Base-by-base conservation (phyloP, 1,140 invertebrate genomes). In the Drosophila nasuta region DNA sequence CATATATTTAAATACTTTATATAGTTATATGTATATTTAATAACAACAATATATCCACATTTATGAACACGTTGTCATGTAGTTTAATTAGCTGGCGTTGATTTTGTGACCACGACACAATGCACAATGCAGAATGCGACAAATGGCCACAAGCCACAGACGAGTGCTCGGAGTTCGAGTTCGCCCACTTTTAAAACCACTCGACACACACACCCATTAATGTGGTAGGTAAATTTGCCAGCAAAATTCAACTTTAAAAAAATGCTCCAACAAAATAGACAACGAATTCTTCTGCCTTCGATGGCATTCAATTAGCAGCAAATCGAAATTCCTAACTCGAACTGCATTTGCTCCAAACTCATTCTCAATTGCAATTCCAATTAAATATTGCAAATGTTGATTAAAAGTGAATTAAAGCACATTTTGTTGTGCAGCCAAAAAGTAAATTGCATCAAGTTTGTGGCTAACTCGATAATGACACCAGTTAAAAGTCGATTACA, bases 11-110 rank as follows among this genome's bases (percentile, higher is more conserved):
- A 10, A 25, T 25, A 25, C 20, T 25, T 25, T 25, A 25, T 25
- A 25, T 25, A 25, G 20, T 45, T 43, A 30, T n/a, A 15, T 30
- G 28, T 35, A 54, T 52, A 20, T 8, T 20, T 28, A 33, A 51
- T 6, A 58, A 38, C n/a, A 49, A 54, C 45, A 59, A 60, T 74
- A 69, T 69, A 74, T 74, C 54, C 57, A 54, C 38, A 69, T 69
- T 74, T 74, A 74, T 74, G 71, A 74, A 74, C 71, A 69, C 58
- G 58, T 59, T 70, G 58, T 70, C 67, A 69, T 70, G 66, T 75
- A 70, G 72, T 63, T 75, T 75, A 75, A 75, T 75, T 70, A 75
- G 72, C 66, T 17, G 58, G 66, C 72, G 72, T 70, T 75, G 72
- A 75, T 75, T 75, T 75, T 70, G 51, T 52, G 67, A 63, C 72